These are phyloP conservation scores for Scaptomyza montana DNA, from an alignment of 1,140 invertebrate species.

Conservation along the genomic window DNA sequence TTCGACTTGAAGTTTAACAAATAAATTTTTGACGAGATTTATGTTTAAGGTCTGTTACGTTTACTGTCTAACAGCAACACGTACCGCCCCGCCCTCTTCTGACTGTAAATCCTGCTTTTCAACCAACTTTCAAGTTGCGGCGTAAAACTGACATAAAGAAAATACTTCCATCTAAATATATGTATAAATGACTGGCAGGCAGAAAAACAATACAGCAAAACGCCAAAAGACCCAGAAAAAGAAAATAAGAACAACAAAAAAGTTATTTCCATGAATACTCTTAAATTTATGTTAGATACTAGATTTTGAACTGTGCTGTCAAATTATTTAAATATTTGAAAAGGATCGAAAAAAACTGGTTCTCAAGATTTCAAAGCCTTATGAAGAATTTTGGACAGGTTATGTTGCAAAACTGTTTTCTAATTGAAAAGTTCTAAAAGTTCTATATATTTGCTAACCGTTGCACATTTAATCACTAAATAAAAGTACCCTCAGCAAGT, in stretches of 20 bases:
- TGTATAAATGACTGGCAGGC: conserved; percentile 58
- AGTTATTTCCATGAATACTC: conserved; percentile 1
- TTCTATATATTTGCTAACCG: neutral
- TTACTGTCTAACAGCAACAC: conserved; percentile 27
- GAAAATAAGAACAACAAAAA: conserved; percentile 6
- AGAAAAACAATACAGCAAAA: conserved; percentile 26
- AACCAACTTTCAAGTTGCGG: conserved; percentile 50
- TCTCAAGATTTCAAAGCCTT: too few species aligned
- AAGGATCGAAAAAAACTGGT: too few species aligned
- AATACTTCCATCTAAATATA: conserved; percentile 78
- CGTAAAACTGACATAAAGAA: conserved; percentile 62
- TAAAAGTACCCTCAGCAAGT: neutral
- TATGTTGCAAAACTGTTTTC: too few species aligned
- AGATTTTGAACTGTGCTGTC: too few species aligned
- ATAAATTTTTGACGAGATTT: conserved; percentile 74
- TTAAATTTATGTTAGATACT: neutral
- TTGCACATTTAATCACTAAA: neutral
- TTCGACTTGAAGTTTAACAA: conserved; percentile 67
- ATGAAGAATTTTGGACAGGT: too few species aligned
- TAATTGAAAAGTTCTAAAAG: too few species aligned
- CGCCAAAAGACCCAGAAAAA: neutral
- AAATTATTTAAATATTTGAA: too few species aligned
- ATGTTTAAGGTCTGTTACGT: conserved; percentile 50
- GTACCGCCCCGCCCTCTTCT: conserved; percentile 8
- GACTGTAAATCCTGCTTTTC: conserved; percentile 1